Evolutionary conservation across 35 echinoderm and acorn worm genomes (phyloP), one percentile per base, ranked within the genome.

Genomic region (Lytechinus variegatus): DNA sequence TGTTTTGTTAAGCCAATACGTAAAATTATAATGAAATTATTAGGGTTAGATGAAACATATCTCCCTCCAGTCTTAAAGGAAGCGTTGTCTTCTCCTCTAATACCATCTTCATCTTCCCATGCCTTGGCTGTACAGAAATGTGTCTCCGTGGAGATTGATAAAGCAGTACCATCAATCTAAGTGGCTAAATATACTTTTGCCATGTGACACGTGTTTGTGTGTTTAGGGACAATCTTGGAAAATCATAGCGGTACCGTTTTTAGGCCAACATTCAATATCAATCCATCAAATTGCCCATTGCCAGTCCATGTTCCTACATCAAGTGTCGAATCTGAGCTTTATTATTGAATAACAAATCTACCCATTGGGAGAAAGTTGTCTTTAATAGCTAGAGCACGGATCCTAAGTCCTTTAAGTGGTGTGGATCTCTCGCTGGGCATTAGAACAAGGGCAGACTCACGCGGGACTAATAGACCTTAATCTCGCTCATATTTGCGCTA

Each of bases 401-500:
- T 16, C 66, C 19, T 79, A 79, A 79, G 66, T 24, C 66, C 66
- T 79, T 79, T 79, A 79, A 79, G n/a, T 24, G 66, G 16, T 79
- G 24, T 79, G 3, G 19, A 79, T 79, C 66, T 90, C 6, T 90
- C 88, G 52, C 29, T 5, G 10, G 88, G 52, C 88, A 90, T 90
- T 90, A 90, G 12, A 52, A 54, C 29, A 54, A 52, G 10, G 5
- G 9, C 24, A 21, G 88, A 44, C 28, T 90, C 28, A 44, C 88
- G 13, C 6, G 7, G 28, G 8, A 14, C 88, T 90, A 90, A 90
- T 90, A 90, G 88, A 44, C 29, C 88, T 54, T 90, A 90, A 90
- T 90, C 52, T 54, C 16, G 88, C 88, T 54, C 92, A 33, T 57
- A 93, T 57, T 93, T 27, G 14, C 12, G 92, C 92, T 93, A 93